Conservation (phyloP, 2,888 invertebrate species). For the Hirtodrosophila trivittata region DNA sequence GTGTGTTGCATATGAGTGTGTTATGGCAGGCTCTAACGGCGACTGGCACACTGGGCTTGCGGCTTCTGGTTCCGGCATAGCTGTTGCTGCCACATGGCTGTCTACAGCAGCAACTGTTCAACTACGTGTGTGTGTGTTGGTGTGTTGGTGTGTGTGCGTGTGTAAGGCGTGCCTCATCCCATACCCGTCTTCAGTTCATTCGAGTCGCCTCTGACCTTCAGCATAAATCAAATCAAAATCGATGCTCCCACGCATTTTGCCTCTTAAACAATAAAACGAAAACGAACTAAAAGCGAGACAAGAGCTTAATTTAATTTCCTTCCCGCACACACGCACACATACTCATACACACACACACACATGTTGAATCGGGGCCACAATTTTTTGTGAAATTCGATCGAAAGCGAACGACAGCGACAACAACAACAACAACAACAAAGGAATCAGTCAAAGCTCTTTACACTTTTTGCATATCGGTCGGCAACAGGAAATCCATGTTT, state of each 20-base stretch:
- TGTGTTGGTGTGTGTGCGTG: neutral
- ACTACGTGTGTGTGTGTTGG: neutral
- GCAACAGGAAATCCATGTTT: conserved; percentile 77
- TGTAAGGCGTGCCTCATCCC: neutral
- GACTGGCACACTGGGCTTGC: conserved; percentile 22
- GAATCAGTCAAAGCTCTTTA: conserved; percentile 62
- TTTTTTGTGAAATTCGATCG: conserved; percentile 76
- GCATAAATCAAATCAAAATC: conserved; percentile 63
- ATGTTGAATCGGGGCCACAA: conserved; percentile 44
- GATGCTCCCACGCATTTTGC: conserved; percentile 62
- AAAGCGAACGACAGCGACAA: conserved; percentile 37
- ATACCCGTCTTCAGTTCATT: neutral
- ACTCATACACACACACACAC: conserved; percentile 8
- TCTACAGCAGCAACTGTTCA: conserved; percentile 23
- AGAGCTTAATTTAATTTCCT: conserved; percentile 69
- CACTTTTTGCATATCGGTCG: conserved; percentile 68
- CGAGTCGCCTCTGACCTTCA: conserved; percentile 58
- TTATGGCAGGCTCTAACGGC: conserved; percentile 18
- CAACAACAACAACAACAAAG: conserved; percentile 32
- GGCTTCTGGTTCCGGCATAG: conserved; percentile 52
- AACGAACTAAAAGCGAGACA: conserved; percentile 48
- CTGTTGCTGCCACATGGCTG: conserved; percentile 30
- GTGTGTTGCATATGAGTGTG: conserved; percentile 4
- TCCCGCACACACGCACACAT: conserved; percentile 36
- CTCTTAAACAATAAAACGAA: conserved; percentile 40